Conservation (phyloP, 2,888 invertebrate species). For the Drosophila lacicola region DNA sequence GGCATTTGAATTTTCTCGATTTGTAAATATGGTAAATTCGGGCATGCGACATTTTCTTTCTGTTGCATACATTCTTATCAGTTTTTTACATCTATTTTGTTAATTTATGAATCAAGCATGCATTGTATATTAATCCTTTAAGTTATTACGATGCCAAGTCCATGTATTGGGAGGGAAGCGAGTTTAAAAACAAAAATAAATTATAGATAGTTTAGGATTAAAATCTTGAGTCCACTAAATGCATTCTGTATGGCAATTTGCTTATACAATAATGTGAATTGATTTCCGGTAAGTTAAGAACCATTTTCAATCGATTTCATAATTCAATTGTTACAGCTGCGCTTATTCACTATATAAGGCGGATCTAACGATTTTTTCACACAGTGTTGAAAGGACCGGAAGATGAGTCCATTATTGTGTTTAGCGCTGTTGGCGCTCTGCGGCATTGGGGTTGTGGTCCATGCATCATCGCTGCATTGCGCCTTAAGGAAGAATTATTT, state of each 20-base stretch:
- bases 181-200: neutral
- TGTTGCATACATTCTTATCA: too few relatives aligned
- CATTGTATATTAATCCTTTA: too few relatives aligned
- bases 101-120: too few relatives aligned
- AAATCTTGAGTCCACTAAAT: neutral
- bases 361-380: neutral
- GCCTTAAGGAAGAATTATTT: neutral
- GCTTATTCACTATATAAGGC: conserved; percentile 8
- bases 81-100: too few relatives aligned
- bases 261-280: neutral
- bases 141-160: too few relatives aligned
- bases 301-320: conserved; percentile 12
- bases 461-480: neutral
- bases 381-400: conserved; percentile 2
- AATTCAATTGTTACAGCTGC: neutral
- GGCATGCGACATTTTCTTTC: too few relatives aligned
- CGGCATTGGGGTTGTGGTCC: neutral
- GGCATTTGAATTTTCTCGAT: too few relatives aligned
- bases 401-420: conserved; percentile 3
- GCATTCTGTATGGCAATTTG: neutral
- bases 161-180: neutral
- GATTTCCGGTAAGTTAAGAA: neutral
- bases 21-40: too few relatives aligned
- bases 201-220: neutral
- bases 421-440: conserved; percentile 17